Evolutionary conservation across 2,113 vertebrate genomes (phyloP), one percentile per base, ranked within the genome.

Genomic region (Cebus imitator): DNA sequence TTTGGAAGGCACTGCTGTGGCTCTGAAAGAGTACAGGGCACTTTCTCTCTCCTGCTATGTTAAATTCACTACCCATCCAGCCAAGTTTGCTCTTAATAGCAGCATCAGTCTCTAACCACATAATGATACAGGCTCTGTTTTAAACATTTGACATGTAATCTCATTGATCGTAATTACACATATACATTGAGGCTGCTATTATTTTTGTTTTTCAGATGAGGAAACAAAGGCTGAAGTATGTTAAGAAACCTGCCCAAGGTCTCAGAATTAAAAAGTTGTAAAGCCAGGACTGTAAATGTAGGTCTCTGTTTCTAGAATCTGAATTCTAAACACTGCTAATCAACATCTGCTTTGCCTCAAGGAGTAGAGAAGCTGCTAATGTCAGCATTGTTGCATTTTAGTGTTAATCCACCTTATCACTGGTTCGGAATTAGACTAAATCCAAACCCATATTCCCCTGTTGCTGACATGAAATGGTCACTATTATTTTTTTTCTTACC

Each of bases 371-470:
- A 66, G 50, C 3, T 57, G 48, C 45, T 30, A 72, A 85, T 7
- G 2, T 96, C 70, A 61, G 52, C 45, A 61, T 13, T 90, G 12
- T 12, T 45, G 23, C 37, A 88, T 87, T 52, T 87, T 58, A 55
- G 40, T 78, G 35, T 78, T 89, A 94, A 96, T 90, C 27, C 32
- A n/a, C 37, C 5, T 98, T 90, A 96, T 43, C 50, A 43, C 0
- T 58, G 4, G 2, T 35, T 96, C 40, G 73, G 40, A 95, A 92
- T 92, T 97, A 96, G 81, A 90, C 30, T 61, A 61, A 58, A 94
- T 78, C 45, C 21, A 90, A 95, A 84, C 27, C 14, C 11, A 89
- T 25, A 57, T 13, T 48, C 50, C 64, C 20, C 6, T 76, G 43
- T 81, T 85, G 9, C 45, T 81, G n/a, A 91, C 50, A 87, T 80